phyloP scores from a whole-genome alignment of 2,113 vertebrate species.

The Periophthalmus modestus region DNA sequence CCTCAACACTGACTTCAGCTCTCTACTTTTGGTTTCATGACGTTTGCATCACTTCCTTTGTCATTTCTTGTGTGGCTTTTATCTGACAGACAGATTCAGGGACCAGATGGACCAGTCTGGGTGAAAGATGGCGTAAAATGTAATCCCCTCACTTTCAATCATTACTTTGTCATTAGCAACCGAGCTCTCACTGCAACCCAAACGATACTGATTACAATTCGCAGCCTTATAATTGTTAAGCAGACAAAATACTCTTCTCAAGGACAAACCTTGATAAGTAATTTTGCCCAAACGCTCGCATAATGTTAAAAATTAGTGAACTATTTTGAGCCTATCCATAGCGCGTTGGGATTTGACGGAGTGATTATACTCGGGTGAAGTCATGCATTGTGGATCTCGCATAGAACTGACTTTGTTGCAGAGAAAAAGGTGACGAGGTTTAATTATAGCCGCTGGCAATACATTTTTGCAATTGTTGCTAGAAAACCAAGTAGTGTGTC shows the following conservation, averaged over 20 bases:
- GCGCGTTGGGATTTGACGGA: conserved; percentile 1
- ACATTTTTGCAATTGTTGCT: conserved; percentile 33
- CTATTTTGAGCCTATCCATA: conserved; percentile 1
- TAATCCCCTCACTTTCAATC: not conserved
- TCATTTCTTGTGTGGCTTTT: not conserved
- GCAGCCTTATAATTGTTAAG: not conserved
- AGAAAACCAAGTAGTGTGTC: conserved; percentile 24
- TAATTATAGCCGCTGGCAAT: conserved; percentile 53
- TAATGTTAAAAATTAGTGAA: conserved; percentile 21
- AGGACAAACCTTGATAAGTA: conserved; percentile 1
- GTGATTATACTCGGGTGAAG: conserved; percentile 15
- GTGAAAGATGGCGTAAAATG: conserved; percentile 1
- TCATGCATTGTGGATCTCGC: conserved; percentile 9
- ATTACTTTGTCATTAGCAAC: not conserved
- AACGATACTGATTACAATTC: not conserved
- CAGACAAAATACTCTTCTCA: not conserved
- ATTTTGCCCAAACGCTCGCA: conserved; percentile 14
- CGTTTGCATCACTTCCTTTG: conserved; percentile 4
- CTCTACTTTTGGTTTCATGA: not conserved
- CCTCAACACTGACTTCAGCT: not conserved
- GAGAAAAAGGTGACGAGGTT: conserved; percentile 36
- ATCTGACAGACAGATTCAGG: not conserved
- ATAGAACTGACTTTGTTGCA: conserved; percentile 29
- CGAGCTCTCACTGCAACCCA: not conserved
- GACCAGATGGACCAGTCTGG: conserved; percentile 10